These are phyloP conservation scores for Drosophila persimilis DNA, from an alignment of 1,140 invertebrate species.

Conservation along the genomic window DNA sequence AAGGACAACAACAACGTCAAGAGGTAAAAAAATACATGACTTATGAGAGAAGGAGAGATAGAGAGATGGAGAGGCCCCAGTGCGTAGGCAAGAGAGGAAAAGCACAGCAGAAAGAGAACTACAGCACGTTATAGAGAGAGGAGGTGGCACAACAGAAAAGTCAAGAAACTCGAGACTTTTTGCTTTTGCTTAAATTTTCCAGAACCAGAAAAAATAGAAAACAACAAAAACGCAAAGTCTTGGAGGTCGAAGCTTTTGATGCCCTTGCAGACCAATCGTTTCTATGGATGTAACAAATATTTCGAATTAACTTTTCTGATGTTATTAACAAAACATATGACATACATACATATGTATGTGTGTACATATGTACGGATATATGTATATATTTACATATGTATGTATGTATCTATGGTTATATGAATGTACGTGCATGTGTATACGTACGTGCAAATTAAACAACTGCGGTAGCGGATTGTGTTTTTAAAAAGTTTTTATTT, in stretches of 20 bases:
- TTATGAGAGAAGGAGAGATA: conserved; percentile 42
- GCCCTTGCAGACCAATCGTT: too few relatives aligned
- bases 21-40: conserved; percentile 60
- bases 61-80: conserved; percentile 18
- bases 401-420: too few relatives aligned
- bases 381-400: too few relatives aligned
- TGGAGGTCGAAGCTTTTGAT: not conserved
- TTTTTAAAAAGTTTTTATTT: too few relatives aligned
- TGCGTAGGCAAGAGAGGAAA: conserved; percentile 25
- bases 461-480: too few relatives aligned
- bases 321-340: too few relatives aligned
- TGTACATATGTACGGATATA: too few relatives aligned
- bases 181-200: conserved; percentile 36
- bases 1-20: conserved; percentile 34
- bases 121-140: conserved; percentile 25
- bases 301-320: too few relatives aligned
- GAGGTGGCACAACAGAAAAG: conserved; percentile 65
- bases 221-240: conserved; percentile 16
- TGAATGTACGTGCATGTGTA: too few relatives aligned
- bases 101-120: conserved; percentile 14
- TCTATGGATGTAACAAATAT: too few relatives aligned
- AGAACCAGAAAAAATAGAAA: conserved; percentile 20
- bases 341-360: too few relatives aligned
- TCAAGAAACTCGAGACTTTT: conserved; percentile 75
- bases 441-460: too few relatives aligned